These are phyloP conservation scores for Xiphorhynchus elegans DNA, from an alignment of 2,113 vertebrate species.

Conservation along the genomic window DNA sequence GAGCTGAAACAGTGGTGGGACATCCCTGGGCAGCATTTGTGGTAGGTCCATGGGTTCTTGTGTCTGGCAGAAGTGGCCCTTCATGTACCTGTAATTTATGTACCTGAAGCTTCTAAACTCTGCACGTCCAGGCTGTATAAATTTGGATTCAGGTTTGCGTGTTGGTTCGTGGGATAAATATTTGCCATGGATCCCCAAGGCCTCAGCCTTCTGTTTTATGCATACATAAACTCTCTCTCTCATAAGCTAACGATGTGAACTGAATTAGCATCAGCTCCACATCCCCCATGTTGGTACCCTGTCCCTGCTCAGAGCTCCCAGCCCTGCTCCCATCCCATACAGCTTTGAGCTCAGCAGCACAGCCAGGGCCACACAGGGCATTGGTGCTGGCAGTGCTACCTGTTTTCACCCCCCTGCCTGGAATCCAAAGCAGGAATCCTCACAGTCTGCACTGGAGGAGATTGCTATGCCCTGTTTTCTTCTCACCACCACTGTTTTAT, in stretches of 20 bases:
- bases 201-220: background rate
- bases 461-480: background rate
- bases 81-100: background rate
- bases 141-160: background rate
- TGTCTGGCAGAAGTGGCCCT: background rate
- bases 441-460: background rate
- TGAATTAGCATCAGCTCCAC: background rate
- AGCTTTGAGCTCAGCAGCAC: background rate
- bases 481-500: rapidly evolving
- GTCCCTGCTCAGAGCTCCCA: background rate
- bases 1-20: background rate
- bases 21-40: background rate
- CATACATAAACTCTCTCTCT: background rate
- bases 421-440: background rate
- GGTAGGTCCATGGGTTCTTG: rapidly evolving
- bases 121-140: background rate
- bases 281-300: background rate
- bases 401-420: background rate
- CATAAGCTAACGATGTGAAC: background rate
- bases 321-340: rapidly evolving
- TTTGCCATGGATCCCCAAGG: background rate
- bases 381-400: background rate
- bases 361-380: background rate
- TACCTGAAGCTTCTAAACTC: background rate
- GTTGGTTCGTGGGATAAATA: background rate